Evolutionary conservation across 2,113 vertebrate genomes (phyloP).

Genomic region (Lepisosteus oculatus): DNA sequence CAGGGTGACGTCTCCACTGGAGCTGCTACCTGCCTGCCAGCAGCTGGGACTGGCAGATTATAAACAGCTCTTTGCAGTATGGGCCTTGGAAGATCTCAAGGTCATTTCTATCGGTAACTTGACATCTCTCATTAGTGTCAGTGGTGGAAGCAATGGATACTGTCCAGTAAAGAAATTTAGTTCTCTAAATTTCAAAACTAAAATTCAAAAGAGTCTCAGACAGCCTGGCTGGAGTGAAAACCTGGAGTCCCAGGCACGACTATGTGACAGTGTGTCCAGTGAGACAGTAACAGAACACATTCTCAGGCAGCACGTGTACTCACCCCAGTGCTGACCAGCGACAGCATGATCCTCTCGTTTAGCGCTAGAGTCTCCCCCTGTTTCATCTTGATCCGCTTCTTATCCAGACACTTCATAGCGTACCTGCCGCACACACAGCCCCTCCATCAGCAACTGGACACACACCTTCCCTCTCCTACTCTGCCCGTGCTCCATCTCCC

Average conservation of each 20-base stretch:
- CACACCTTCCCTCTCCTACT: neutral
- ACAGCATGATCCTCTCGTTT: slow-evolving; percentile 97
- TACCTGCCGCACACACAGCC: slow-evolving; percentile 70
- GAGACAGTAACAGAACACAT: neutral
- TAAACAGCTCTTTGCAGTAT: too few species aligned
- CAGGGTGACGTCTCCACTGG: too few species aligned
- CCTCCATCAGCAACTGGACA: neutral
- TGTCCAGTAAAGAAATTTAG: too few species aligned
- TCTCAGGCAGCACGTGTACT: slow-evolving; percentile 45
- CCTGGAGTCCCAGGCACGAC: neutral
- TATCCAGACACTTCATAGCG: slow-evolving; percentile 98
- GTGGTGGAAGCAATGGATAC: too few species aligned
- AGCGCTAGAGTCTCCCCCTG: slow-evolving; percentile 95
- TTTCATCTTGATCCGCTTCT: slow-evolving; percentile 98
- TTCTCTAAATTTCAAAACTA: too few species aligned
- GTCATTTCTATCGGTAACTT: too few species aligned
- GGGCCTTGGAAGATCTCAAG: too few species aligned
- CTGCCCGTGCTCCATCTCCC: too few species aligned
- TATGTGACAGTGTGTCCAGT: neutral
- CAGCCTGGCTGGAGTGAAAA: neutral
- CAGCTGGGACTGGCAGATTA: too few species aligned
- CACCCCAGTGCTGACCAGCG: slow-evolving; percentile 95
- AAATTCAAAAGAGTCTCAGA: neutral
- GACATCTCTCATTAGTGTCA: neutral
- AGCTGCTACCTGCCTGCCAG: too few species aligned